Conservation (phyloP, 2,113 vertebrate species). For the Equus przewalskii region DNA sequence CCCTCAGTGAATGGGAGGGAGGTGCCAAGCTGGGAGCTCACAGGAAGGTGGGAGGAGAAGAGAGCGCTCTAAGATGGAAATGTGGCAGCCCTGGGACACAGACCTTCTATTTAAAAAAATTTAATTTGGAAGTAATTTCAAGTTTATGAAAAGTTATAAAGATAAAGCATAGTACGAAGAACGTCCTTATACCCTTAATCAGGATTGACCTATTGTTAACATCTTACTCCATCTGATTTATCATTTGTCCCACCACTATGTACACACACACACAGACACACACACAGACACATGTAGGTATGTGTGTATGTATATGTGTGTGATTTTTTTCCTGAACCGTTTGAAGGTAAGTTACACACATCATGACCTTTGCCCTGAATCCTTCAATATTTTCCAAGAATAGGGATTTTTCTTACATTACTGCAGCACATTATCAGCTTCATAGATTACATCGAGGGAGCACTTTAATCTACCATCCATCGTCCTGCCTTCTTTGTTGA, state of each 20-base stretch:
- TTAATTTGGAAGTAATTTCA: slow-evolving; percentile 12
- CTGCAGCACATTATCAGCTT: neutral
- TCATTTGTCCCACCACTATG: too few species aligned
- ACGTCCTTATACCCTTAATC: neutral
- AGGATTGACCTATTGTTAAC: neutral
- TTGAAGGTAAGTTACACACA: neutral
- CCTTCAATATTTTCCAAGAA: slow-evolving; percentile 26
- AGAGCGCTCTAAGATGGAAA: neutral
- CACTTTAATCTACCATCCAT: neutral
- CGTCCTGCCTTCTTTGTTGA: neutral
- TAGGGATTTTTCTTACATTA: neutral
- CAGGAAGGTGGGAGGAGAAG: neutral
- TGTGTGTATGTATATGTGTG: too few species aligned
- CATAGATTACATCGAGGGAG: neutral
- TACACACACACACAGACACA: neutral
- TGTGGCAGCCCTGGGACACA: neutral
- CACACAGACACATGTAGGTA: neutral
- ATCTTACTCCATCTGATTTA: neutral
- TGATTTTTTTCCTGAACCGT: neutral
- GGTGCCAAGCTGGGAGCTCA: neutral
- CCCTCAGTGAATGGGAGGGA: neutral
- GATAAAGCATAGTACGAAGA: neutral
- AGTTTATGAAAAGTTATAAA: slow-evolving; percentile 12
- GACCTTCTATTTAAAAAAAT: neutral
- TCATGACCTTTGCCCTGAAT: neutral